Percentiles rank a stretch among this genome's conserved stretches.
phyloP scores from a whole-genome alignment of 2,888 invertebrate species.

The Ptychoptera contaminata region DNA sequence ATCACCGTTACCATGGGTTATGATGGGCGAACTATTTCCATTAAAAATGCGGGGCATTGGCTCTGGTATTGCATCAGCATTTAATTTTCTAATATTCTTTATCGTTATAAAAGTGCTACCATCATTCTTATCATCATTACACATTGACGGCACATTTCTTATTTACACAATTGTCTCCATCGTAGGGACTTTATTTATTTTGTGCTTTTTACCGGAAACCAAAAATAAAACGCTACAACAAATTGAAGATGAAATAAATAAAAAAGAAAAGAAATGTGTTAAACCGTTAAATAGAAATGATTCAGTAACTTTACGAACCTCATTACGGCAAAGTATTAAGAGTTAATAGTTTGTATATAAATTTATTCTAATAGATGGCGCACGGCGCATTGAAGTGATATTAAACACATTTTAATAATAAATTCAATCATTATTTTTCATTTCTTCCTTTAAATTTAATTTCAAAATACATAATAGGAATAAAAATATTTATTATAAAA shows the following conservation, averaged over 20 bases:
- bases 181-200: slow-evolving; percentile 37
- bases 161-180: slow-evolving; percentile 39
- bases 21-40: slow-evolving; percentile 50
- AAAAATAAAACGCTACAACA: slow-evolving; percentile 46
- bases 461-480: too few relatives aligned
- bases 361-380: not conserved
- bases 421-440: too few relatives aligned
- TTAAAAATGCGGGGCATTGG: slow-evolving; percentile 38
- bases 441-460: too few relatives aligned
- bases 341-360: not conserved
- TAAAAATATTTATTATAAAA: too few relatives aligned
- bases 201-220: slow-evolving; percentile 44
- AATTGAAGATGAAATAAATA: slow-evolving; percentile 40
- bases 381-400: not conserved
- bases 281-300: not conserved
- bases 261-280: slow-evolving; percentile 10
- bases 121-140: slow-evolving; percentile 36
- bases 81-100: slow-evolving; percentile 42
- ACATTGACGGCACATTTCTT: slow-evolving; percentile 38
- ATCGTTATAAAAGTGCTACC: slow-evolving; percentile 45
- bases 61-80: slow-evolving; percentile 41
- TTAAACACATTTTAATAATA: too few relatives aligned
- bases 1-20: slow-evolving; percentile 48
- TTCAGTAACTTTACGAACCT: too few relatives aligned
- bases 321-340: not conserved